These are phyloP conservation scores for Belonocnema kinseyi DNA, from an alignment of 1,140 invertebrate species.

Conservation along the genomic window DNA sequence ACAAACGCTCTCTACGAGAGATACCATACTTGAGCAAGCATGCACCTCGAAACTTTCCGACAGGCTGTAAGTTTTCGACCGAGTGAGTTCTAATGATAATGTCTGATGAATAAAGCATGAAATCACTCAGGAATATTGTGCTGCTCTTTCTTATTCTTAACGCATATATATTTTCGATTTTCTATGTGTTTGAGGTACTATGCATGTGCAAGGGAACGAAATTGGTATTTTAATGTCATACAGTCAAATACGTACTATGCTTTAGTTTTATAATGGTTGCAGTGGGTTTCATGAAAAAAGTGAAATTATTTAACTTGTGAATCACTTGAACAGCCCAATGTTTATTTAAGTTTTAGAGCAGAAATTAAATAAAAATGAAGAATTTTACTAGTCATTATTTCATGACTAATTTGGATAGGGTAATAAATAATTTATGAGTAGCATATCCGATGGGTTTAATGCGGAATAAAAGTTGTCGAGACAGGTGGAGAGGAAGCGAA, in stretches of 20 bases:
- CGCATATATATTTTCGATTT: neutral
- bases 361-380: too few species aligned
- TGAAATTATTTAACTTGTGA: too few species aligned
- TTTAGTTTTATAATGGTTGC: too few species aligned
- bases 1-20: neutral
- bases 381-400: neutral
- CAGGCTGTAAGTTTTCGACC: neutral
- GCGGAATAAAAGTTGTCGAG: neutral
- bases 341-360: too few species aligned
- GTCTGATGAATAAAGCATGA: neutral
- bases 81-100: conserved; percentile 18
- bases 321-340: too few species aligned
- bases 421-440: neutral
- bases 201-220: too few species aligned
- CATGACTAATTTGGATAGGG: neutral
- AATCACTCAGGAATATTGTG: neutral
- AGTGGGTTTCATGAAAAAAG: too few species aligned
- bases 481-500: conserved; percentile 19
- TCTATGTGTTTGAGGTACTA: neutral
- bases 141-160: neutral
- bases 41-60: conserved; percentile 12
- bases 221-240: too few species aligned
- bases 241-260: too few species aligned
- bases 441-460: neutral
- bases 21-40: conserved; percentile 18